Conservation (phyloP, 2,888 invertebrate species). For the Marasmarcha lunaedactyla region DNA sequence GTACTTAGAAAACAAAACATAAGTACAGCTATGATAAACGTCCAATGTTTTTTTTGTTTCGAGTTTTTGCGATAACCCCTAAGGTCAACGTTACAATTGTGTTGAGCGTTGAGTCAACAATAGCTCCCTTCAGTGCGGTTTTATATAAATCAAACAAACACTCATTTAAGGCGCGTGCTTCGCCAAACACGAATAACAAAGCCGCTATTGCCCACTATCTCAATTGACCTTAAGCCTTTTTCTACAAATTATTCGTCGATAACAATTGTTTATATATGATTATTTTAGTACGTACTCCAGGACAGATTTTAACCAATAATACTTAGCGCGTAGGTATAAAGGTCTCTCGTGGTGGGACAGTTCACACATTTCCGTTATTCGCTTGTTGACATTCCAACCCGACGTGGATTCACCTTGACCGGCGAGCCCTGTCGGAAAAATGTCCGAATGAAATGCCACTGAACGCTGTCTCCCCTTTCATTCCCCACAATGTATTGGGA, state of each 20-base stretch:
- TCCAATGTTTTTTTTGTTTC: no score
- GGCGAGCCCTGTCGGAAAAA: conserved; percentile 31
- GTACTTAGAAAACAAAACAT: no score
- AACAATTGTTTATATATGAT: no score
- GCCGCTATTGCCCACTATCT: conserved; percentile 2
- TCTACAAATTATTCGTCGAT: conserved; percentile 12
- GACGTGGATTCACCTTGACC: conserved; percentile 50
- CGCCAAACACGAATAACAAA: conserved; percentile 30
- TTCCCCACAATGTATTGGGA: conserved; percentile 17
- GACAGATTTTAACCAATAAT: no score
- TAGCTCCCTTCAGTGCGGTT: conserved; percentile 42
- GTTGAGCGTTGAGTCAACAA: conserved; percentile 52
- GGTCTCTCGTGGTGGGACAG: conserved; percentile 8
- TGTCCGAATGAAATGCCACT: conserved; percentile 35
- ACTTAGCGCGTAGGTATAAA: no score
- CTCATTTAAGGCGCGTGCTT: conserved; percentile 58
- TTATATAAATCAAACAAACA: conserved; percentile 56
- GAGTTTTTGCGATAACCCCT: no score
- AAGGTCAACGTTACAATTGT: conserved; percentile 23
- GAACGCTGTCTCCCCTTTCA: conserved; percentile 19
- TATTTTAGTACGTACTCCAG: no score
- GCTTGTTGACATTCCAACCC: conserved; percentile 41
- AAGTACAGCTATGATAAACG: no score
- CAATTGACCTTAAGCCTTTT: conserved; percentile 20
- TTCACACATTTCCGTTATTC: conserved; percentile 26